Percentiles rank a stretch among this genome's conserved stretches.
Evolutionary conservation across 2,113 vertebrate genomes (phyloP).

Genomic region (Rhinoderma darwinii): DNA sequence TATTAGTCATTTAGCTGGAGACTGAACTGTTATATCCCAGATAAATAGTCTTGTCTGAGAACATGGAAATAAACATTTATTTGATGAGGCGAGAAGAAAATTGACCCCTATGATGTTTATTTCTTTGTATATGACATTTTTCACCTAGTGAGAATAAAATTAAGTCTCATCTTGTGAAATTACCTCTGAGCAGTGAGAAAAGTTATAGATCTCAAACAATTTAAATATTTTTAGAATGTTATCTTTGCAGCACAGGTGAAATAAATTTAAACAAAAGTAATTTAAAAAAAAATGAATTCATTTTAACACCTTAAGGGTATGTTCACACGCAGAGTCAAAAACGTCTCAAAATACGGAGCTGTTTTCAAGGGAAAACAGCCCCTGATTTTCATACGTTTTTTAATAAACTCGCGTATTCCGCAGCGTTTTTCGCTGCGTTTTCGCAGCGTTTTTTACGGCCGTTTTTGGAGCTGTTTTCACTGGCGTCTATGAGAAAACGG

Average conservation of each 20-base stretch:
- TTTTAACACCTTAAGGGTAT: neutral
- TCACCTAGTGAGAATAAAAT: conserved; percentile 10
- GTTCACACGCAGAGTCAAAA: no score
- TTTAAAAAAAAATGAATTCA: neutral
- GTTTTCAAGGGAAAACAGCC: no score
- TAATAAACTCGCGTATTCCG: no score
- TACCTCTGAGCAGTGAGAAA: neutral
- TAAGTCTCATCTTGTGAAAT: neutral
- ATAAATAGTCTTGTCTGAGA: conserved; percentile 27
- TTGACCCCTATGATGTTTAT: conserved; percentile 57
- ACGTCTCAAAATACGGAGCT: no score
- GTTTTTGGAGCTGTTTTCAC: no score
- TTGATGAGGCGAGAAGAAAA: conserved; percentile 26
- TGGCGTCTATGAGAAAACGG: no score
- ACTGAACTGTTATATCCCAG: conserved; percentile 22
- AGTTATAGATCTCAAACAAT: neutral
- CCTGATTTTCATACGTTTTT: no score
- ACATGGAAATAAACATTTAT: conserved; percentile 38
- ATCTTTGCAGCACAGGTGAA: neutral
- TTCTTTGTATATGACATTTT: conserved; percentile 48
- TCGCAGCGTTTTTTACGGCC: no score
- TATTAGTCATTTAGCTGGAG: conserved; percentile 45
- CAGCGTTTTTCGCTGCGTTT: no score
- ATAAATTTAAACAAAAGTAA: neutral
- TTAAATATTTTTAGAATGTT: neutral